These are phyloP conservation scores for Nomada fabriciana DNA, from an alignment of 2,888 invertebrate species.

Conservation along the genomic window DNA sequence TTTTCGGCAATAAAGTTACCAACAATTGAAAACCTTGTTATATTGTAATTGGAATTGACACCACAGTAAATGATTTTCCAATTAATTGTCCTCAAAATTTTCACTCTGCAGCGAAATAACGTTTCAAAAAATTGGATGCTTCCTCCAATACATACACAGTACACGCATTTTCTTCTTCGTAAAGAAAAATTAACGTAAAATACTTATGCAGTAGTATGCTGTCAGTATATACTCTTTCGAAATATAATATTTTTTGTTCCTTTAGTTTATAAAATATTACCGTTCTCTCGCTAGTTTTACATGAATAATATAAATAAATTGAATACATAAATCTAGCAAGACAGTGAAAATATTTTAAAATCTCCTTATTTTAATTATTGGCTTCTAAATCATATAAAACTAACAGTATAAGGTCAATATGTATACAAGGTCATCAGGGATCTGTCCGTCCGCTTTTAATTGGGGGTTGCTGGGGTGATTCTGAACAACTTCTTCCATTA, in stretches of 20 bases:
- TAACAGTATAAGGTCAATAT: not conserved
- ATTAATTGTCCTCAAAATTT: not conserved
- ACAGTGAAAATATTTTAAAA: not conserved
- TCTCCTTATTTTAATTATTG: conserved; percentile 2
- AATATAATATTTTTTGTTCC: not conserved
- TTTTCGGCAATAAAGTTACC: conserved; percentile 8
- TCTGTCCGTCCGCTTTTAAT: no score
- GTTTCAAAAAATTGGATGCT: conserved; percentile 27
- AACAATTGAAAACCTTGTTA: not conserved
- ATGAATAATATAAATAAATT: conserved; percentile 3
- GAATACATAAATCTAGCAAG: not conserved
- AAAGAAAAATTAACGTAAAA: conserved; percentile 31
- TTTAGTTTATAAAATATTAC: conserved; percentile 9
- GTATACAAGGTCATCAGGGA: not conserved
- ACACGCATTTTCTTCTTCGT: conserved; percentile 4
- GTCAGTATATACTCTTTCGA: conserved; percentile 19
- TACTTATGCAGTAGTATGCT: conserved; percentile 19
- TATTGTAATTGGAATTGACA: not conserved
- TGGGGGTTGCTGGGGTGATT: no score
- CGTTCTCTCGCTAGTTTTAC: not conserved
- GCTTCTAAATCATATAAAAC: conserved; percentile 4
- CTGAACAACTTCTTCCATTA: no score
- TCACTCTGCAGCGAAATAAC: not conserved
- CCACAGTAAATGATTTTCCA: not conserved
- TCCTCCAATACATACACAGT: conserved; percentile 33